Evolutionary conservation across 2,113 vertebrate species (phyloP).

Genomic region (Elgaria multicarinata): DNA sequence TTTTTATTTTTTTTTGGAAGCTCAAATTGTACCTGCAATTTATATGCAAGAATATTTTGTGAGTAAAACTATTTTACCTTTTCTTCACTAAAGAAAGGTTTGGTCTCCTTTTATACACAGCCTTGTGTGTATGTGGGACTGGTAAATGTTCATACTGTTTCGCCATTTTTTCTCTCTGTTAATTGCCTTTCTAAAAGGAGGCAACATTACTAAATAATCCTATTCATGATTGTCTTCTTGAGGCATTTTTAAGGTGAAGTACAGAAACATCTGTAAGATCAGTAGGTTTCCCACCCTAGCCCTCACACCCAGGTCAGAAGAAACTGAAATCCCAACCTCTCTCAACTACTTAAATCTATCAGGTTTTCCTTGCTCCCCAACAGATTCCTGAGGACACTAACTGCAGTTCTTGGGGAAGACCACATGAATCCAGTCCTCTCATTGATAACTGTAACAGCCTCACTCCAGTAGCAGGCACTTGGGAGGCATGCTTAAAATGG

Average conservation of each 20-base stretch:
- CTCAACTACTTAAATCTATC: background rate
- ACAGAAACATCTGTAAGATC: background rate
- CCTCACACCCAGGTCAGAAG: background rate
- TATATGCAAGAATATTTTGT: no score
- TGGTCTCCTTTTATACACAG: no score
- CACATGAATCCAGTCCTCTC: background rate
- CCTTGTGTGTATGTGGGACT: no score
- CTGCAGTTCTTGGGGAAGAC: background rate
- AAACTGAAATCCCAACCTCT: background rate
- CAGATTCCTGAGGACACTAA: background rate
- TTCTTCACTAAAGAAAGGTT: no score
- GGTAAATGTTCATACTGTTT: no score
- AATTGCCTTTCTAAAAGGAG: no score
- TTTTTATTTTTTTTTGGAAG: no score
- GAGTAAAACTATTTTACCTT: no score
- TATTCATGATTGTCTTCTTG: no score
- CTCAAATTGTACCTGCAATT: no score
- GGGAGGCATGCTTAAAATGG: background rate
- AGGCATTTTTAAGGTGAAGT: background rate
- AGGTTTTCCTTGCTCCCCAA: background rate
- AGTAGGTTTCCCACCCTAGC: background rate
- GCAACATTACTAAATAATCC: no score
- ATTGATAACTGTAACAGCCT: background rate
- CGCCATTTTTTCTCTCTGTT: no score
- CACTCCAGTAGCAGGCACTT: background rate